A percentile compares a stretch with the other conserved stretches of the same genome.
Evolutionary conservation across 2,888 invertebrate species (phyloP).

Genomic region (Diarsia mendica): DNA sequence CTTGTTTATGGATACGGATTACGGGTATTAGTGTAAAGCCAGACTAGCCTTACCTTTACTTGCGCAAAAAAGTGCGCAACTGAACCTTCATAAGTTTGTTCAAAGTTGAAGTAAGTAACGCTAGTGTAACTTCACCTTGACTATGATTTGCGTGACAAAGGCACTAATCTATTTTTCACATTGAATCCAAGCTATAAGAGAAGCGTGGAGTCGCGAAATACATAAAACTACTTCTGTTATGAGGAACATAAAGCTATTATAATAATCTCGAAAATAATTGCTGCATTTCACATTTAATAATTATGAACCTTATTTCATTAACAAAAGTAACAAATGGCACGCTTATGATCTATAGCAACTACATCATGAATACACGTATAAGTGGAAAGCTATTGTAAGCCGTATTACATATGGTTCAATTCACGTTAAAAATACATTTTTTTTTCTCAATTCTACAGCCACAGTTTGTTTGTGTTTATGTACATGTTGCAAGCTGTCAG

Average conservation of each 20-base stretch:
- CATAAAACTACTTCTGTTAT: not conserved
- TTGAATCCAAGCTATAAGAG: slow-evolving; percentile 1
- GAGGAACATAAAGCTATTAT: not conserved
- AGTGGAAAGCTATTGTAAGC: slow-evolving; percentile 34
- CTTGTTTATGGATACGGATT: too few relatives aligned
- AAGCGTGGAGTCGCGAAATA: slow-evolving; percentile 22
- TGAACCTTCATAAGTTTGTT: not conserved
- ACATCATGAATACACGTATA: not conserved
- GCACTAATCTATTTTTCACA: not conserved
- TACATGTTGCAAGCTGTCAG: slow-evolving; percentile 51
- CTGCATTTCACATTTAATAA: not conserved
- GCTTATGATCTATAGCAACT: slow-evolving; percentile 2
- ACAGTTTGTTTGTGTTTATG: slow-evolving; percentile 27
- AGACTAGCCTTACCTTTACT: not conserved
- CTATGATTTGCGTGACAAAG: not conserved
- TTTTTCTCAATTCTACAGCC: slow-evolving; percentile 27
- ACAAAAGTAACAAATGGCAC: not conserved
- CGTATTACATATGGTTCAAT: slow-evolving; percentile 3
- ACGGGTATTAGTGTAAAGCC: not conserved
- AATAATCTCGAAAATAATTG: not conserved
- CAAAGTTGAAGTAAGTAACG: not conserved
- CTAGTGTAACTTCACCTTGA: not conserved
- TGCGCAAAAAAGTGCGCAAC: not conserved
- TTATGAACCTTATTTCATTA: not conserved
- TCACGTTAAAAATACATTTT: not conserved